Evolutionary conservation across 2,888 invertebrate genomes (phyloP), one percentile per base, ranked within the genome.

Genomic region (Melolontha melolontha): DNA sequence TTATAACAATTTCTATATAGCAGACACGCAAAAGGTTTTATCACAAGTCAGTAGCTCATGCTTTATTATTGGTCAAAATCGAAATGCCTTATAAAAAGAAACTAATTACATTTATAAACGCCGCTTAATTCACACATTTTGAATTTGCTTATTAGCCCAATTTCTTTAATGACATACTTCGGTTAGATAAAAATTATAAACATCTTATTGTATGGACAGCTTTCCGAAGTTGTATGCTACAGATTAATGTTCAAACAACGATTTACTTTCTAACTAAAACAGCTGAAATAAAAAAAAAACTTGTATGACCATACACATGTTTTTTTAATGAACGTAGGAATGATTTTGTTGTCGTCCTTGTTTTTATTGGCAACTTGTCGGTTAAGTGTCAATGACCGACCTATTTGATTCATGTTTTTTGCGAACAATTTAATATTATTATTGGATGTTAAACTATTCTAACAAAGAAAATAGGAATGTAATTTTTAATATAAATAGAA

Each of bases 301-400:
- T 34, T 34, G 5, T 62, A 62, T 34, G 29, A 62, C 59, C 17
- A 16, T 39, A 39, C 16, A 12, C 16, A 5, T 34, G 34, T 34
- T 34, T 51, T n/a, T 62, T 62, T 62, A 29, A 62, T 17, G 59
- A 62, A 62, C 59, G 59, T 54, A 57, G 57, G 57, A 57, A 62
- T 34, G 47, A 62, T 34, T 62, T 47, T 49, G 47, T 47, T 22
- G 59, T 62, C 59, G 47, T 62, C 59, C 59, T 62, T 62, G 59
- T 62, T 62, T 62, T 62, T 62, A 47, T 47, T 62, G 59, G 59
- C 59, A 62, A 62, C 47, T 62, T 62, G 59, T 62, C 59, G 29
- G 29, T 62, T n/a, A 47, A 47, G 59, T 47, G 59, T 62, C 59
- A 39, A 47, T 34, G 59, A 62, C 59, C 59, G 59, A 47, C 59